Evolutionary conservation across 1,140 invertebrate species (phyloP).

Genomic region (Thaumatotibia leucotreta): DNA sequence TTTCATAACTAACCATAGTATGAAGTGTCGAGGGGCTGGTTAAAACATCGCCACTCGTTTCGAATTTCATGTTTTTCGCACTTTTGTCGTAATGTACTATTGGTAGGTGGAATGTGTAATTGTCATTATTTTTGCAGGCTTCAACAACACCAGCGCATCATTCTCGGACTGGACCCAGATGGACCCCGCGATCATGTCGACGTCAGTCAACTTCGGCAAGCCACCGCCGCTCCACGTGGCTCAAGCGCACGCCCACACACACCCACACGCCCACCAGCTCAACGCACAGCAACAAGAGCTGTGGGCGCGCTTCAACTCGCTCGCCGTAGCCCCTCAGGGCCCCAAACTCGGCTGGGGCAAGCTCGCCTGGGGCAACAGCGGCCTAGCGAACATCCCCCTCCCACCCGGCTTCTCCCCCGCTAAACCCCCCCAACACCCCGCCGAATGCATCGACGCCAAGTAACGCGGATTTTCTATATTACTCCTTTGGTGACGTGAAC

Average conservation of each 20-base stretch:
- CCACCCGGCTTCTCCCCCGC: conserved; percentile 69
- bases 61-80: too few species aligned
- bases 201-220: conserved; percentile 67
- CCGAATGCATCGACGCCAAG: conserved; percentile 75
- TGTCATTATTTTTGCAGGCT: conserved; percentile 37
- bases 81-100: too few species aligned
- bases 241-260: conserved; percentile 22
- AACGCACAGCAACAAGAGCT: conserved; percentile 27
- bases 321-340: conserved; percentile 39
- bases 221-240: conserved; percentile 18
- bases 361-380: not conserved
- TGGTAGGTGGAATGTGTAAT: too few species aligned
- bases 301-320: conserved; percentile 58
- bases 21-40: too few species aligned
- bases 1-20: too few species aligned
- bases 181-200: conserved; percentile 91
- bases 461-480: conserved; percentile 43
- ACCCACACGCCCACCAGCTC: conserved; percentile 39
- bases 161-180: conserved; percentile 88
- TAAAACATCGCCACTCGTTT: too few species aligned
- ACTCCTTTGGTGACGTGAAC: conserved; percentile 63
- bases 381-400: conserved; percentile 42
- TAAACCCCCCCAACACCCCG: conserved; percentile 51
- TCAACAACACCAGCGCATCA: conserved; percentile 71
- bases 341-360: conserved; percentile 21